Base-by-base conservation (phyloP, 2,888 invertebrate genomes). In the Cremastinae sp. region DNA sequence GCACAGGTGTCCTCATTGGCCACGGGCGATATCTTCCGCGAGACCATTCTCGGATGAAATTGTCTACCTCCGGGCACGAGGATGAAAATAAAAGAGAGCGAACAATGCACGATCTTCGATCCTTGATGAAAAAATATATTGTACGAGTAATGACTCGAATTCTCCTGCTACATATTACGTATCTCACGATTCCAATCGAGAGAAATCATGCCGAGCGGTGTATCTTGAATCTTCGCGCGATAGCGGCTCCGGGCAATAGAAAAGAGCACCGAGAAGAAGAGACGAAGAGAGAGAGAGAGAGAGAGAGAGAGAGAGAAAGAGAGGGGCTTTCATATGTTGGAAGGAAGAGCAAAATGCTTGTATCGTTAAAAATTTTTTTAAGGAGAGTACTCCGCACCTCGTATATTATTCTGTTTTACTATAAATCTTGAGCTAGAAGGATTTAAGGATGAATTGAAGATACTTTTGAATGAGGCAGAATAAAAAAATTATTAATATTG, bases 1-100 rank as follows among this genome's bases (percentile, higher is more conserved):
- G 59, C 59, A 74, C 79, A 79, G 79, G 79, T 79, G 79, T 79
- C 76, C 77, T 74, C 79, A 77, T 79, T 74, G 77, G 70, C 66
- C 73, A 56, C 69, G 69, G 47, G 64, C 73, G 59, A 74, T n/a
- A n/a, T 69, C 59, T 22, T 68, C 45, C 45, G 9, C 49, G 12
- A 64, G 62, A 53, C 69, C 76, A 74, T 69, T 74, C 58, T 65
- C 43, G 68, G 58, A 69, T 58, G 12, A 49, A 51, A 20, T 53
- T 68, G 51, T 28, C 10, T 51, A 35, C n/a, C 62, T 12, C 1
- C 0, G 14, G 28, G n/a, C 9, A 18, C 12, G 18, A n/a, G n/a
- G n/a, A 47, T n/a, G 7, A 37, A 47, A 45, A 56, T 64, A 55
- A 59, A 8, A 64, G 45, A 59, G 41, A 28, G 49, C 8, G 2